Percentiles rank a stretch among this genome's conserved stretches.
Conservation (phyloP, 1,140 invertebrate species). For the Archivesica marissinica region DNA sequence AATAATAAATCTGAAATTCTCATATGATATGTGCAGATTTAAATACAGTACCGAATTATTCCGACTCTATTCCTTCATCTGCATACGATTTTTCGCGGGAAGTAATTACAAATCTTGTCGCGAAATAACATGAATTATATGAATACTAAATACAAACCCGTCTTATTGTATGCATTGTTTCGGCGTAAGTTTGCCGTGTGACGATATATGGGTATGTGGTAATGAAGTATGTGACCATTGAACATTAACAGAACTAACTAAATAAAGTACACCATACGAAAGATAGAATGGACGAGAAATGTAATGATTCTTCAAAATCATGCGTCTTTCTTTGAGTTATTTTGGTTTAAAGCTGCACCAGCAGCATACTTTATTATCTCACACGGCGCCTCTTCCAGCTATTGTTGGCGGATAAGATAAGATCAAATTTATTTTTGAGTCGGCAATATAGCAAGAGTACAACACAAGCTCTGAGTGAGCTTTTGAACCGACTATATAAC, state of each 20-base stretch:
- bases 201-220: neutral
- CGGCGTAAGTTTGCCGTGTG: neutral
- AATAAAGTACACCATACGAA: too few relatives aligned
- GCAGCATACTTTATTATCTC: too few relatives aligned
- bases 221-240: constrained; percentile 12
- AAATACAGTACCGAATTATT: constrained; percentile 47
- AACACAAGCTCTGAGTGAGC: too few relatives aligned
- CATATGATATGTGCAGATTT: constrained; percentile 61
- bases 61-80: constrained; percentile 42
- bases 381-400: too few relatives aligned
- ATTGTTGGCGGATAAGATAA: too few relatives aligned
- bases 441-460: too few relatives aligned
- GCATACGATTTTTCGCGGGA: constrained; percentile 50
- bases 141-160: constrained; percentile 49
- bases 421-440: too few relatives aligned
- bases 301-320: too few relatives aligned
- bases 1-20: constrained; percentile 58
- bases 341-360: too few relatives aligned
- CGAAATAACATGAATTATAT: constrained; percentile 59
- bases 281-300: too few relatives aligned
- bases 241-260: neutral
- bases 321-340: too few relatives aligned
- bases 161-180: constrained; percentile 29
- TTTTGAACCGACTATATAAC: too few relatives aligned
- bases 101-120: constrained; percentile 55